Conservation (phyloP, 1,140 invertebrate species). For the Lordiphosa stackelbergi region DNA sequence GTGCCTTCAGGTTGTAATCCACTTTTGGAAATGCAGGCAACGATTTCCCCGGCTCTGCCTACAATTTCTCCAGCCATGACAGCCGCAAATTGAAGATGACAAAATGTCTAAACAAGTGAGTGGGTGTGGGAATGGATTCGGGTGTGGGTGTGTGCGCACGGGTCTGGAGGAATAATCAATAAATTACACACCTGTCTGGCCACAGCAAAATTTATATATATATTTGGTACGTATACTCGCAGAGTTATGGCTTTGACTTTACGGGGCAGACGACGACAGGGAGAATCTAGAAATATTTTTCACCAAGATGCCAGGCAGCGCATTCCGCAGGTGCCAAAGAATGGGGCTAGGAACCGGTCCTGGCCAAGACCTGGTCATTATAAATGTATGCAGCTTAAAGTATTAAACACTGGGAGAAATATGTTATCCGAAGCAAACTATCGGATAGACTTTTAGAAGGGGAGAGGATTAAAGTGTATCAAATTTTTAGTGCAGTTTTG, state of each 20-base stretch:
- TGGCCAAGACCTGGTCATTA: constrained; percentile 11
- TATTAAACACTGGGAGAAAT: constrained; percentile 1
- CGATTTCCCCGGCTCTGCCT: constrained; percentile 21
- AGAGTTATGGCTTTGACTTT: constrained; percentile 55
- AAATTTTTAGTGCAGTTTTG: constrained; percentile 1
- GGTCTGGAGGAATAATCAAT: constrained; percentile 73
- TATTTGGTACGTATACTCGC: constrained; percentile 16
- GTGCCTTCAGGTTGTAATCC: constrained; percentile 74
- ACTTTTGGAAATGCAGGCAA: constrained; percentile 70
- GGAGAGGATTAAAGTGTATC: not conserved
- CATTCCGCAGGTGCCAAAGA: constrained; percentile 68
- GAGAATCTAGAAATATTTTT: constrained; percentile 64
- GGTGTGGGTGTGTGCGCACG: constrained; percentile 10
- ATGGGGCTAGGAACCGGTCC: constrained; percentile 25
- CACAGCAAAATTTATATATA: constrained; percentile 53
- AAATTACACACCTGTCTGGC: constrained; percentile 75
- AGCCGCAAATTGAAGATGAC: constrained; percentile 76
- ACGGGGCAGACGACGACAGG: constrained; percentile 8
- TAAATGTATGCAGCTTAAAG: not conserved
- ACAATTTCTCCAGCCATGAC: constrained; percentile 55
- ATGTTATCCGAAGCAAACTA: not conserved
- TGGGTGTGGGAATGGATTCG: constrained; percentile 18
- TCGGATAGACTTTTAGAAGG: not conserved
- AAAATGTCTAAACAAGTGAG: constrained; percentile 73
- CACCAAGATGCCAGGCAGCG: constrained; percentile 61